These are phyloP conservation scores for Aphelenchoides avenae DNA, from an alignment of 1,140 invertebrate species.

Conservation along the genomic window DNA sequence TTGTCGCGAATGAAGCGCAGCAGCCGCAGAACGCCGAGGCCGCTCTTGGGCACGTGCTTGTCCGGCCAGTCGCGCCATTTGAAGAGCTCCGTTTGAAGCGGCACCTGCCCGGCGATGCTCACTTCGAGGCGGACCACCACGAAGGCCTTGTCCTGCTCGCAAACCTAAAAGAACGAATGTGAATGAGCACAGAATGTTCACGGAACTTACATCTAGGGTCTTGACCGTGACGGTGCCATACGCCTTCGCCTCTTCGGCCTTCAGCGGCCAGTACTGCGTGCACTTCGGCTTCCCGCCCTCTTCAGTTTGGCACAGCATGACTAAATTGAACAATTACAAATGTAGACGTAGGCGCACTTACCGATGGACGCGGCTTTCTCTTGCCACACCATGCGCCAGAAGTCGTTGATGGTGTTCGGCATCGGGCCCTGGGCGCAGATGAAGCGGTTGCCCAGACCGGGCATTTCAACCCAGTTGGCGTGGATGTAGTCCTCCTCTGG, in stretches of 20 bases:
- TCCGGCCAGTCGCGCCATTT: neutral
- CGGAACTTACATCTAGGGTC: neutral
- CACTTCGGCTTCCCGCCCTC: constrained; percentile 10
- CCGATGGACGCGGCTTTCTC: constrained; percentile 11
- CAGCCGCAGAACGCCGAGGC: neutral
- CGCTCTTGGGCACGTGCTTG: neutral
- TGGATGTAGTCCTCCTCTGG: constrained; percentile 6
- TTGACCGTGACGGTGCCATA: too few species aligned
- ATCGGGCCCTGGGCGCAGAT: constrained; percentile 15
- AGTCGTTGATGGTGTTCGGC: constrained; percentile 13
- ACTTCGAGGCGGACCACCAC: neutral
- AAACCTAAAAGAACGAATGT: neutral
- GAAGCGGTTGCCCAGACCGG: neutral
- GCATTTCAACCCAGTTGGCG: constrained; percentile 7
- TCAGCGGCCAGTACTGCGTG: constrained; percentile 3
- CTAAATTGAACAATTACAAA: too few species aligned
- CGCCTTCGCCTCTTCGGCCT: neutral
- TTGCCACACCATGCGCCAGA: constrained; percentile 20
- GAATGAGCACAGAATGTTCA: neutral
- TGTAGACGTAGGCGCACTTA: too few species aligned
- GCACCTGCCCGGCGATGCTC: neutral
- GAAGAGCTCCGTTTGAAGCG: neutral
- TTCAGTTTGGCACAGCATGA: constrained; percentile 12
- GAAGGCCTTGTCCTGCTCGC: neutral
- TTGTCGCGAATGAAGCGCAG: neutral